Evolutionary conservation across 2,888 invertebrate genomes (phyloP).

Genomic region (Aleiodes alternator): DNA sequence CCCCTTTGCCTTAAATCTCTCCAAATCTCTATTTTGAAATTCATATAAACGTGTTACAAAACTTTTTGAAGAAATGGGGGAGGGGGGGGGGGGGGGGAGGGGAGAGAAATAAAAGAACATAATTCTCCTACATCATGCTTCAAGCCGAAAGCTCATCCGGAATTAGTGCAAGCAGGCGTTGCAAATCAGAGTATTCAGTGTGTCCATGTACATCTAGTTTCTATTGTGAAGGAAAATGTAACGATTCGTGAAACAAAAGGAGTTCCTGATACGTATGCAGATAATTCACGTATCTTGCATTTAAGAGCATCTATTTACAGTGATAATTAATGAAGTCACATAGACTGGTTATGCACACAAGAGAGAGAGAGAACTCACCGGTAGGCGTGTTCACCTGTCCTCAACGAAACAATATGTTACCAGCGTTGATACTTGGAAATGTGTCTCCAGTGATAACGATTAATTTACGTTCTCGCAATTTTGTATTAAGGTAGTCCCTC

Average conservation of each 20-base stretch:
- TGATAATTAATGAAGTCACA: conserved; percentile 40
- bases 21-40: too few relatives aligned
- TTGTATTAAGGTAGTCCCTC: background rate
- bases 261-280: too few relatives aligned
- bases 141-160: too few relatives aligned
- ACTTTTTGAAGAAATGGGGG: too few relatives aligned
- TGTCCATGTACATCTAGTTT: background rate
- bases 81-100: too few relatives aligned
- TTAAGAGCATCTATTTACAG: conserved; percentile 35
- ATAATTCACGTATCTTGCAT: conserved; percentile 12
- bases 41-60: too few relatives aligned
- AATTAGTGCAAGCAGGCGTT: too few relatives aligned
- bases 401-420: conserved; percentile 42
- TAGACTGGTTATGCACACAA: conserved; percentile 15
- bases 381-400: conserved; percentile 10
- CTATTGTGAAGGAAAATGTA: too few relatives aligned
- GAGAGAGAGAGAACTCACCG: background rate
- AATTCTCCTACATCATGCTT: too few relatives aligned
- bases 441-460: background rate
- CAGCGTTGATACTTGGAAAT: conserved; percentile 15
- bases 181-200: background rate
- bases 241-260: too few relatives aligned
- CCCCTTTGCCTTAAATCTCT: too few relatives aligned
- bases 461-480: conserved; percentile 10
- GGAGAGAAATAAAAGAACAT: too few relatives aligned